Conservation (phyloP, 2,888 invertebrate species). For the Eudemis profundana region DNA sequence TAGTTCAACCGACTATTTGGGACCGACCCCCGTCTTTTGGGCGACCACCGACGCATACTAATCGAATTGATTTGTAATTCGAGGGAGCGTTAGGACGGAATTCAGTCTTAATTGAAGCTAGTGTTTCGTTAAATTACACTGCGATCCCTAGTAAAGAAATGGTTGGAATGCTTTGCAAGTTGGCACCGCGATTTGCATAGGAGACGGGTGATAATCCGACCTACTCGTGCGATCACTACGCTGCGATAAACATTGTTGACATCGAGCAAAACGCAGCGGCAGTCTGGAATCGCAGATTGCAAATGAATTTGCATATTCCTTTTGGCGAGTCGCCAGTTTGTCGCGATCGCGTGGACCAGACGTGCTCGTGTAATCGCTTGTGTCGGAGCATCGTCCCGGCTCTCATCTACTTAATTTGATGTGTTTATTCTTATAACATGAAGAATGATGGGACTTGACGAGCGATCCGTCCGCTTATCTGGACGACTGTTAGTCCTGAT, state of each 20-base stretch:
- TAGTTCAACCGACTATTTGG: conserved; percentile 47
- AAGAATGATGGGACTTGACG: conserved; percentile 25
- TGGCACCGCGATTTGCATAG: conserved; percentile 16
- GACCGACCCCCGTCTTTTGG: conserved; percentile 23
- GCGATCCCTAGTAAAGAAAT: background rate
- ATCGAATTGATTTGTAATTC: conserved; percentile 29
- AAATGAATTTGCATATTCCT: conserved; percentile 75
- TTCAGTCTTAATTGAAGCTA: conserved; percentile 21
- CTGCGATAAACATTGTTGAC: conserved; percentile 40
- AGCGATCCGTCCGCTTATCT: conserved; percentile 25
- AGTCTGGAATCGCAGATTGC: conserved; percentile 66
- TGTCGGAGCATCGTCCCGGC: conserved; percentile 57
- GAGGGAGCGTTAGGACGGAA: conserved; percentile 16
- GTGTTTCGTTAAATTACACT: conserved; percentile 21
- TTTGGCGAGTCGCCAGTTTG: conserved; percentile 70
- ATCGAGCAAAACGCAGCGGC: conserved; percentile 37
- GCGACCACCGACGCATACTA: conserved; percentile 36
- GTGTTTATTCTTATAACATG: conserved; percentile 43
- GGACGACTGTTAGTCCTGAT: conserved; percentile 4
- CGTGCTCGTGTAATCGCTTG: conserved; percentile 42
- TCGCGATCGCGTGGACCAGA: conserved; percentile 54
- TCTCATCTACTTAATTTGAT: conserved; percentile 46
- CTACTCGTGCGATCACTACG: background rate
- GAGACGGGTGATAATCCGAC: conserved; percentile 10
- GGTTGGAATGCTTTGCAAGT: conserved; percentile 6